phyloP scores from a whole-genome alignment of 2,888 invertebrate species.

The Lycaena phlaeas region DNA sequence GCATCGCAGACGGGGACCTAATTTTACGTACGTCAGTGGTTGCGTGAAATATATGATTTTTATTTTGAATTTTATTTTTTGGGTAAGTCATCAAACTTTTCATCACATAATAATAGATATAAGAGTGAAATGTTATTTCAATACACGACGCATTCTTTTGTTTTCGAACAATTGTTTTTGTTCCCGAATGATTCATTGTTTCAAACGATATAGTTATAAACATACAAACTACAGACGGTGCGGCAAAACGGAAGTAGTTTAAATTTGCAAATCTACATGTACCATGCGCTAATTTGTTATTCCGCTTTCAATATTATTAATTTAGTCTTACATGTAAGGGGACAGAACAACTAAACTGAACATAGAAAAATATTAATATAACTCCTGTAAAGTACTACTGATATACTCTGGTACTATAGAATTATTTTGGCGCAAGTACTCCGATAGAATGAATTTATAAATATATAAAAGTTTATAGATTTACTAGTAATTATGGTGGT shows the following conservation, averaged over 20 bases:
- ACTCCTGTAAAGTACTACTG: too few species aligned
- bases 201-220: conserved; percentile 7
- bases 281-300: conserved; percentile 8
- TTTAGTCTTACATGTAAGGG: too few species aligned
- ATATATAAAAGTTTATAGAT: too few species aligned
- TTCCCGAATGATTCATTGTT: conserved; percentile 15
- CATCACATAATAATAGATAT: background rate
- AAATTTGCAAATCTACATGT: too few species aligned
- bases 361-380: too few species aligned
- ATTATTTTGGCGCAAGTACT: too few species aligned
- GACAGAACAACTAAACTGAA: too few species aligned
- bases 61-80: conserved; percentile 89
- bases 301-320: conserved; percentile 11
- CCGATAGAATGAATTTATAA: too few species aligned
- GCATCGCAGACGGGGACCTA: conserved; percentile 77
- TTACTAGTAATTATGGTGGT: too few species aligned
- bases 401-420: too few species aligned
- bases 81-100: conserved; percentile 76
- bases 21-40: conserved; percentile 87
- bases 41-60: conserved; percentile 93
- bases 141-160: background rate
- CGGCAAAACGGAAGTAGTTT: background rate
- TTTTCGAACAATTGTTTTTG: conserved; percentile 9
- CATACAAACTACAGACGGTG: background rate
- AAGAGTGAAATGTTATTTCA: conserved; percentile 3